Evolutionary conservation across 2,113 vertebrate species (phyloP), one percentile per base, ranked within the genome.

Genomic region (Colossoma macropomum): DNA sequence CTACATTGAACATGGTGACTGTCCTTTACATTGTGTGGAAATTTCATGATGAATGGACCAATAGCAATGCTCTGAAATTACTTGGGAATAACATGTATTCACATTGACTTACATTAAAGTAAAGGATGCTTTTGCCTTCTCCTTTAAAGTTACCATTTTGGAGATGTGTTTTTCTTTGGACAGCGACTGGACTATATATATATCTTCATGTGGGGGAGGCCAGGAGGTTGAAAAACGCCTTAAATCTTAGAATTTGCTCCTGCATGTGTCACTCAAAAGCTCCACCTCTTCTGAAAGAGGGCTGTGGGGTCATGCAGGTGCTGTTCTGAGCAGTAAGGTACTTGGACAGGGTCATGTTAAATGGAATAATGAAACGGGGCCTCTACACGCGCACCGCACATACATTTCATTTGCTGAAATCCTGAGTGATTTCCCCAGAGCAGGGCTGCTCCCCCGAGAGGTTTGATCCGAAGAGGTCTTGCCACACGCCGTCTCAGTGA

Each of bases 351-450:
- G 69, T 81, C 79, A 73, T 32, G 56, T 50, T 81, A 73, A 80
- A 60, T 72, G 54, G 69, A 63, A 69, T 80, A 72, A 80, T 81
- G 54, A 73, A 81, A 50, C 50, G 11, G 38, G 54, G 19, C 17
- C 19, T 0, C 15, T 38, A 69, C 69, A 30, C 69, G 34, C 34
- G 38, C 68, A 41, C 34, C 63, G 69, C 27, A 52, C 77, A 79
- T 16, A 54, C 60, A 50, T 32, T 45, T 65, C 9, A 74, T 74
- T 81, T 74, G 70, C 38, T 81, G 80, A 66, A 54, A 72, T 80
- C 32, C 30, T 15, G 52, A 41, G 66, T 77, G 79, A 77, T 82
- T 78, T 85, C 84, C 77, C 84, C 34, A 17, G 75, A 75, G 84
- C 27, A 45, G 32, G 19, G 12, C 74, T 1, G 7, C 19, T 72